These are phyloP conservation scores for Microcebus murinus DNA, from an alignment of 2,113 vertebrate genomes.

Conservation along the genomic window DNA sequence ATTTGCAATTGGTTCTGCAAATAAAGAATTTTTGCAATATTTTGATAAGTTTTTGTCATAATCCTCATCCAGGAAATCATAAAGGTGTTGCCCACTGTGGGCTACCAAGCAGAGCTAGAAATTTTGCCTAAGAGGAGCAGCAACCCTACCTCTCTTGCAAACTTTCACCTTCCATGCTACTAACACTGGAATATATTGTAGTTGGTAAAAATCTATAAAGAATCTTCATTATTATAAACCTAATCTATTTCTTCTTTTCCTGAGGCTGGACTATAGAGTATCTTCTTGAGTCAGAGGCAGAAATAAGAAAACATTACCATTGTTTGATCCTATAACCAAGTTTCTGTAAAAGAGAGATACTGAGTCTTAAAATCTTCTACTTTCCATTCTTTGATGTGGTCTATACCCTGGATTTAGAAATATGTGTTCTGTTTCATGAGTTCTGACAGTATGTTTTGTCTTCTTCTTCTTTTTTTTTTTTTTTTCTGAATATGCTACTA, in stretches of 20 bases:
- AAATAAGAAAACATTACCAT: not conserved
- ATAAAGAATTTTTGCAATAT: not conserved
- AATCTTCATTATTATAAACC: not conserved
- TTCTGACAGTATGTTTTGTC: conserved; percentile 81
- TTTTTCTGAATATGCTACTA: conserved; percentile 80
- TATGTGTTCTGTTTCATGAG: conserved; percentile 68
- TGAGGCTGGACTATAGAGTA: not conserved
- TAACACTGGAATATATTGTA: not conserved
- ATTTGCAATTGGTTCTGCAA: not conserved
- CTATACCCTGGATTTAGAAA: conserved; percentile 68
- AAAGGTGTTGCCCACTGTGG: not conserved
- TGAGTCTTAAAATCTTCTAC: not conserved
- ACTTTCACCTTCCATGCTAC: not conserved
- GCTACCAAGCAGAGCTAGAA: not conserved
- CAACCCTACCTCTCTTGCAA: not conserved
- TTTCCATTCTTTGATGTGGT: conserved; percentile 63
- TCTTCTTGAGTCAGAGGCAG: conserved; percentile 19
- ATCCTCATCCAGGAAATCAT: not conserved
- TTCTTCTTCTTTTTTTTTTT: conserved; percentile 65
- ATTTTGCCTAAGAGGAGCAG: not conserved
- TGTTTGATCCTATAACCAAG: not conserved
- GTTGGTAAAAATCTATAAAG: conserved; percentile 1
- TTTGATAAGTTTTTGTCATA: not conserved
- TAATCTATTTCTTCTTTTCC: not conserved
- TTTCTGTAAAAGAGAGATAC: conserved; percentile 41